A percentile compares a stretch with the other conserved stretches of the same genome.
Conservation (phyloP, 2,888 invertebrate genomes). For the Zygaena filipendulae region DNA sequence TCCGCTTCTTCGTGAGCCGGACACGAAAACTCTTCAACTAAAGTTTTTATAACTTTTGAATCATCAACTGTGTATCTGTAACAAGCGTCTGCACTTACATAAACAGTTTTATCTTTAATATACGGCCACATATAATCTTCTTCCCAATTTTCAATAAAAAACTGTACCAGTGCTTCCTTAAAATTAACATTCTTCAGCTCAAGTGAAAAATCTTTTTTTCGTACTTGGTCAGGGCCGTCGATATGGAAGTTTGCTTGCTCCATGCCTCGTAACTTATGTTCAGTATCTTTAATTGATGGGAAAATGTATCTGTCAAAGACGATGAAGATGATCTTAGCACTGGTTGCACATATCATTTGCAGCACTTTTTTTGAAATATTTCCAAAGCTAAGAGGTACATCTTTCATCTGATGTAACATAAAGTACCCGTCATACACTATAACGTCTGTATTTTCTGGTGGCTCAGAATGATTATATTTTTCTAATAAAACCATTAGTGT, state of each 20-base stretch:
- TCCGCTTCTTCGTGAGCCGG: constrained; percentile 19
- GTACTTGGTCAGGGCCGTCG: constrained; percentile 12
- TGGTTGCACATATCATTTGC: constrained; percentile 2
- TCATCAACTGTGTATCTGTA: constrained; percentile 10
- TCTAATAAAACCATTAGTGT: constrained; percentile 4
- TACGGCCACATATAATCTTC: constrained; percentile 12
- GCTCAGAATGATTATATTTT: constrained; percentile 4
- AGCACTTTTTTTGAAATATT: constrained; percentile 19
- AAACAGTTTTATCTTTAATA: constrained; percentile 12
- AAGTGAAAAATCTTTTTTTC: constrained; percentile 14
- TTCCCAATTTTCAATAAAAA: constrained; percentile 19
- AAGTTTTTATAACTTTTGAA: constrained; percentile 11
- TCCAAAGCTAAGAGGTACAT: constrained; percentile 22
- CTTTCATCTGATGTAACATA: constrained; percentile 11
- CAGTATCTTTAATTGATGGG: constrained; percentile 19
- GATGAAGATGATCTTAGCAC: constrained; percentile 12
- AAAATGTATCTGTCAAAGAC: constrained; percentile 17
- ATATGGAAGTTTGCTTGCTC: constrained; percentile 12
- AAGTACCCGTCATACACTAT: constrained; percentile 15
- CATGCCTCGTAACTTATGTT: constrained; percentile 13
- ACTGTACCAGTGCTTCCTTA: constrained; percentile 19
- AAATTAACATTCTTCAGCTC: constrained; percentile 20
- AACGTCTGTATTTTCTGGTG: constrained; percentile 6
- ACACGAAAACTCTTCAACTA: constrained; percentile 15
- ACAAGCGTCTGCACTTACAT: constrained; percentile 8